Percentiles rank a stretch among this genome's conserved stretches.
Conservation (phyloP, 2,888 invertebrate species). For the Dichetophora obliterata region DNA sequence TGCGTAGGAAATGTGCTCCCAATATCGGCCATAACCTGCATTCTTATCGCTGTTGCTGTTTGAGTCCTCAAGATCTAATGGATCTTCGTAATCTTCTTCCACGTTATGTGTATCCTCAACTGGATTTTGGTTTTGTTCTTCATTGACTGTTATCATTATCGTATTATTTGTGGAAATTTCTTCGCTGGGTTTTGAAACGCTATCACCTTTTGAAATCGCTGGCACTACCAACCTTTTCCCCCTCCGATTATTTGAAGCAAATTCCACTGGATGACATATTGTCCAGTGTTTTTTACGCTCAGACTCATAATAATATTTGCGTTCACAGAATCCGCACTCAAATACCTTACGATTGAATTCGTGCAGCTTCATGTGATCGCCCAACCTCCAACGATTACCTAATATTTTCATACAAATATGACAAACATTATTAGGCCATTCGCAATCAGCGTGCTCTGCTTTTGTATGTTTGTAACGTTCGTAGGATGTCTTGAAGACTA, state of each 20-base stretch:
- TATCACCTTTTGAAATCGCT: no score
- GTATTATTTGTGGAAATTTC: no score
- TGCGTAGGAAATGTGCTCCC: conserved; percentile 42
- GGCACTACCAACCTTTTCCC: no score
- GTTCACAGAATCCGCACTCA: conserved; percentile 27
- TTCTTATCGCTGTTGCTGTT: no score
- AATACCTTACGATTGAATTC: conserved; percentile 30
- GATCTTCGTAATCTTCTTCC: no score
- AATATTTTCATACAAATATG: conserved; percentile 38
- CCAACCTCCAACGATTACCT: background rate
- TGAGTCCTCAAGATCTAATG: no score
- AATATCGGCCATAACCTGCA: no score
- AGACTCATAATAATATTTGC: background rate
- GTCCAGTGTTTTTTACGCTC: background rate
- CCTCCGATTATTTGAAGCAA: background rate
- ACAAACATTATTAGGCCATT: conserved; percentile 43
- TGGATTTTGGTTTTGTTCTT: no score
- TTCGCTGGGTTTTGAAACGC: no score
- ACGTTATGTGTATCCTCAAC: no score
- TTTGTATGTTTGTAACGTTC: conserved; percentile 43
- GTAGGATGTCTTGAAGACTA: conserved; percentile 30
- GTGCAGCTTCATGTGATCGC: conserved; percentile 39
- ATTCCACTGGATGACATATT: background rate
- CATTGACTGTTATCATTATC: no score
- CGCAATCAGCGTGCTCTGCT: conserved; percentile 33